Conservation (phyloP, 2,113 vertebrate genomes). For the Phylloscopus trochilus region DNA sequence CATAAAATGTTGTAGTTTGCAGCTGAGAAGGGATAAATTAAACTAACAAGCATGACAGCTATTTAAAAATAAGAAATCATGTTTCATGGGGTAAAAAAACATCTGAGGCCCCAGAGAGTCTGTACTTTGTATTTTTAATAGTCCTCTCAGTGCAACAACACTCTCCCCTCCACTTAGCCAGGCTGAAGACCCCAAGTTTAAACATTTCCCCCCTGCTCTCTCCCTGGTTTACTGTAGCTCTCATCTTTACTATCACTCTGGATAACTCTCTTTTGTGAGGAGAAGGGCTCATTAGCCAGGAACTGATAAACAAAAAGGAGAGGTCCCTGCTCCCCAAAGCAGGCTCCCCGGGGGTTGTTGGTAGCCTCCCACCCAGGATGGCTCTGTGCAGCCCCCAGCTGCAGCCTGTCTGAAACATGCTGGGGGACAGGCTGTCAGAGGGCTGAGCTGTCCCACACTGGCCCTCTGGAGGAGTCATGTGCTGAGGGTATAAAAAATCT, state of each 20-base stretch:
- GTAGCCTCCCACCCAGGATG: background rate
- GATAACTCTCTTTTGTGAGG: background rate
- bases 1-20: slow-evolving; percentile 61
- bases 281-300: slow-evolving; percentile 29
- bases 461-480: background rate
- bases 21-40: slow-evolving; percentile 67
- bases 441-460: background rate
- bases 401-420: background rate
- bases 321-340: background rate
- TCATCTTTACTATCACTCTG: slow-evolving; percentile 47
- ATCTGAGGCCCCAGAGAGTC: slow-evolving; percentile 65
- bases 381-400: background rate
- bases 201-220: slow-evolving; percentile 6
- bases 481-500: background rate
- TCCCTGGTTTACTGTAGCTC: slow-evolving; percentile 20
- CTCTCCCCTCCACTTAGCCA: background rate
- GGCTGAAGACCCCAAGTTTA: slow-evolving; percentile 43
- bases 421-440: slow-evolving; percentile 9
- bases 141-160: slow-evolving; percentile 44
- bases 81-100: slow-evolving; percentile 60
- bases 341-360: fast-evolving
- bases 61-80: slow-evolving; percentile 64
- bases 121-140: slow-evolving; percentile 60
- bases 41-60: slow-evolving; percentile 67
- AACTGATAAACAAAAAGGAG: slow-evolving; percentile 36